These are phyloP conservation scores for Platycercus adscitus DNA, from an alignment of 2,113 vertebrate genomes.

Conservation along the genomic window DNA sequence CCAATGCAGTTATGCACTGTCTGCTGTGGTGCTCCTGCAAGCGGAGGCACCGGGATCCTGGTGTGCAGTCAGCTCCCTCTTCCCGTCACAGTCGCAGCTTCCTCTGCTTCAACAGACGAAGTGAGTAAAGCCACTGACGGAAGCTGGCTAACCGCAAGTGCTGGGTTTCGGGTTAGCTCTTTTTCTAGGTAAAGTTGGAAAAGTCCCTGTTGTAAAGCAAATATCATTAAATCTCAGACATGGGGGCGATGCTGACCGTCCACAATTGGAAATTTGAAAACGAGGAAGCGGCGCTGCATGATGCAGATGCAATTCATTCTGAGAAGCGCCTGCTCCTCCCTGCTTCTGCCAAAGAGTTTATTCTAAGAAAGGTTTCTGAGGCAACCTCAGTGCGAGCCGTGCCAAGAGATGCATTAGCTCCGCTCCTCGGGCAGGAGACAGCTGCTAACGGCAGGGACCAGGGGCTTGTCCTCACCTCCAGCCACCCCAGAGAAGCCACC, in stretches of 20 bases:
- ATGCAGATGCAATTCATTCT: conserved; percentile 79
- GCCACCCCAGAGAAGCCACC: not conserved
- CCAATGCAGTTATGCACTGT: conserved; percentile 31
- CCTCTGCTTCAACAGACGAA: conserved; percentile 41
- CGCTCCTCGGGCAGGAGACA: not conserved
- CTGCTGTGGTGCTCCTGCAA: conserved; percentile 58
- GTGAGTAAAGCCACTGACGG: conserved; percentile 65
- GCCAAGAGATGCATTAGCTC: not conserved
- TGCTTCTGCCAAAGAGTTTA: conserved; percentile 27
- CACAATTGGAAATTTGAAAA: conserved; percentile 70
- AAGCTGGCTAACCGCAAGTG: conserved; percentile 77
- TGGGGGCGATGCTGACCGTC: conserved; percentile 70
- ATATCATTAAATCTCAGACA: conserved; percentile 61
- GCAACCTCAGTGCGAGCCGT: not conserved
- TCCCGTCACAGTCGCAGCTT: conserved; percentile 58
- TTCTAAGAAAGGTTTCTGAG: conserved; percentile 68
- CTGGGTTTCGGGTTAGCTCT: conserved; percentile 65
- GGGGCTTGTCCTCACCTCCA: not conserved
- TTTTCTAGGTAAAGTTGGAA: conserved; percentile 83
- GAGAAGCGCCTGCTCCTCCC: conserved; percentile 73
- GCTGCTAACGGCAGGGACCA: rapidly evolving
- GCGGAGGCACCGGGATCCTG: conserved; percentile 18
- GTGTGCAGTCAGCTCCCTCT: conserved; percentile 43
- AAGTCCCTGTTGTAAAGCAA: conserved; percentile 74
- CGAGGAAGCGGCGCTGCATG: conserved; percentile 70